A percentile compares a stretch with the other conserved stretches of the same genome.
phyloP scores from a whole-genome alignment of 2,113 vertebrate species.

The Elanus axillaris region DNA sequence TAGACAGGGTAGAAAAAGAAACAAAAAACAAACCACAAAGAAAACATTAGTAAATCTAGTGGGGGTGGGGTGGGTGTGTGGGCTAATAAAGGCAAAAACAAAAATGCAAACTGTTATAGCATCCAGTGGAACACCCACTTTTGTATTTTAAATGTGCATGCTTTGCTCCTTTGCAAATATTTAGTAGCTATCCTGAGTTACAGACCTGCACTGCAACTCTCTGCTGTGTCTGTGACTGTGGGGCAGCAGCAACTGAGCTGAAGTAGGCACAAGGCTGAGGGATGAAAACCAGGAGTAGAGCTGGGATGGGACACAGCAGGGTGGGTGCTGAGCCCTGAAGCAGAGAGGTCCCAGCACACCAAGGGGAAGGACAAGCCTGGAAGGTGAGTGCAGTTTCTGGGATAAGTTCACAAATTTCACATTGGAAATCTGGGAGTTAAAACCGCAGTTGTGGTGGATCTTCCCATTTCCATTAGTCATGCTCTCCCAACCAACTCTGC shows the following conservation, averaged over 20 bases:
- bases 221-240: background rate
- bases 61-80: too few species aligned
- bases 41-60: background rate
- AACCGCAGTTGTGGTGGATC: background rate
- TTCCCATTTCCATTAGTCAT: background rate
- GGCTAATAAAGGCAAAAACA: background rate
- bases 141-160: background rate
- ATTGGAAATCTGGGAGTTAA: background rate
- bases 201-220: background rate
- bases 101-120: background rate
- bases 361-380: background rate
- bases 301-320: background rate
- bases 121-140: background rate
- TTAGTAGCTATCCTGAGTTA: background rate
- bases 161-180: background rate
- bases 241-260: background rate
- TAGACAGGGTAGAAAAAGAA: background rate
- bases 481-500: background rate
- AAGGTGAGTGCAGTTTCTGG: background rate
- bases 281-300: background rate
- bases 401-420: background rate
- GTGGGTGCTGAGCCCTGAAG: background rate
- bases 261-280: background rate
- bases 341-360: background rate
- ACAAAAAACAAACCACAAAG: background rate